These are phyloP conservation scores for Planococcus citri DNA, from an alignment of 1,140 invertebrate genomes.

Conservation along the genomic window DNA sequence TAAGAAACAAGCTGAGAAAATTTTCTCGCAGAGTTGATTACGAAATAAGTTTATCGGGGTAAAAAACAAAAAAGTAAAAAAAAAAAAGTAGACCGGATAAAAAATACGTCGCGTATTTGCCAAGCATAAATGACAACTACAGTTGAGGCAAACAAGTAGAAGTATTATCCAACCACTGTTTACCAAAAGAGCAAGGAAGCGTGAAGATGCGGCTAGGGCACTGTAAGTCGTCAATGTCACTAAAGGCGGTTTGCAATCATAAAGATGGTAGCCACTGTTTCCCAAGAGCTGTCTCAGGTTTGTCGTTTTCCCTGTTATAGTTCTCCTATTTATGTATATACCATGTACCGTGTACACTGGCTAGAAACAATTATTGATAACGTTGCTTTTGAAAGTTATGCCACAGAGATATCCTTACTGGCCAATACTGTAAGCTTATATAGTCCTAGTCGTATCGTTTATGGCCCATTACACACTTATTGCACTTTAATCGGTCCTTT, in stretches of 20 bases:
- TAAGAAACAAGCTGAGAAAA: neutral
- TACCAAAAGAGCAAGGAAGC: constrained; percentile 11
- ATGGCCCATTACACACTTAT: constrained; percentile 20
- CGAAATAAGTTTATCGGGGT: neutral
- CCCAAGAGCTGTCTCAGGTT: constrained; percentile 13
- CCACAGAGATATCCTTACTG: neutral
- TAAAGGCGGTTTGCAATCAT: constrained; percentile 7
- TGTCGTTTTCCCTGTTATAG: neutral
- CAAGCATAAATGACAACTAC: neutral
- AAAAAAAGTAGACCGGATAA: too few species aligned
- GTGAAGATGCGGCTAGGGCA: constrained; percentile 16
- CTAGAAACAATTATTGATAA: constrained; percentile 2
- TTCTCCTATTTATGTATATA: neutral
- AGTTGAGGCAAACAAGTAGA: neutral
- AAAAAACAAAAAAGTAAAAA: too few species aligned
- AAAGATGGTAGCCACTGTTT: constrained; percentile 14
- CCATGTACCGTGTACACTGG: neutral
- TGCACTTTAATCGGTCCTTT: constrained; percentile 18
- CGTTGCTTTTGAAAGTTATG: neutral
- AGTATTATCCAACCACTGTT: neutral
- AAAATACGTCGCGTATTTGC: neutral
- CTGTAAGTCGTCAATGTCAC: constrained; percentile 20
- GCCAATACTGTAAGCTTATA: neutral
- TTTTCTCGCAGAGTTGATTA: neutral
- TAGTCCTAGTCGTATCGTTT: constrained; percentile 13